Evolutionary conservation across 2,797 vertebrate genomes (phyloP).

Genomic region (Columba guinea): DNA sequence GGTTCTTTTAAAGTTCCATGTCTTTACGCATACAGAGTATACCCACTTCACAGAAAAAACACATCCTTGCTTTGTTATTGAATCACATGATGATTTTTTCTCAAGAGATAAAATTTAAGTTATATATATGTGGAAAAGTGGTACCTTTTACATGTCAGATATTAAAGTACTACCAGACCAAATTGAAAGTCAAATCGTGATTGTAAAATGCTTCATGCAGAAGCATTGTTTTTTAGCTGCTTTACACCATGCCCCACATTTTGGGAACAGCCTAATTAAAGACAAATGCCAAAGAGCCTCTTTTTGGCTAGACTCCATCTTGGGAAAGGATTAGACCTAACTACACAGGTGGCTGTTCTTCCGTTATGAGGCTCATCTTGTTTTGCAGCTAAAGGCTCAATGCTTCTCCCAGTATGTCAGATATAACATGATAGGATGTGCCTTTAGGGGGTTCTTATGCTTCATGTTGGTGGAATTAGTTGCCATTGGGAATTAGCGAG

Average conservation of each 20-base stretch:
- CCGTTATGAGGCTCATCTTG: not conserved
- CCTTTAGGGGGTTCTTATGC: not conserved
- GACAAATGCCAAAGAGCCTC: not conserved
- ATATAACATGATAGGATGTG: not conserved
- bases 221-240: not conserved
- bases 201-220: not conserved
- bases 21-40: not conserved
- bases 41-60: not conserved
- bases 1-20: not conserved
- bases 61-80: not conserved
- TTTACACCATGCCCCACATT: not conserved
- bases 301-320: not conserved
- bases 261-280: not conserved
- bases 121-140: not conserved
- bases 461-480: not conserved
- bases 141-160: rapidly evolving
- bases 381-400: constrained; percentile 5
- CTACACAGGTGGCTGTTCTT: not conserved
- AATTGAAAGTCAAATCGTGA: not conserved
- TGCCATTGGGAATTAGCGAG: not conserved
- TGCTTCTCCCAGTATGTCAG: not conserved
- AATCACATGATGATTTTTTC: not conserved
- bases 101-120: not conserved
- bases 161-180: not conserved
- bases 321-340: not conserved